These are phyloP conservation scores for Heliconius melpomene DNA, from an alignment of 1,140 invertebrate species.

Conservation along the genomic window DNA sequence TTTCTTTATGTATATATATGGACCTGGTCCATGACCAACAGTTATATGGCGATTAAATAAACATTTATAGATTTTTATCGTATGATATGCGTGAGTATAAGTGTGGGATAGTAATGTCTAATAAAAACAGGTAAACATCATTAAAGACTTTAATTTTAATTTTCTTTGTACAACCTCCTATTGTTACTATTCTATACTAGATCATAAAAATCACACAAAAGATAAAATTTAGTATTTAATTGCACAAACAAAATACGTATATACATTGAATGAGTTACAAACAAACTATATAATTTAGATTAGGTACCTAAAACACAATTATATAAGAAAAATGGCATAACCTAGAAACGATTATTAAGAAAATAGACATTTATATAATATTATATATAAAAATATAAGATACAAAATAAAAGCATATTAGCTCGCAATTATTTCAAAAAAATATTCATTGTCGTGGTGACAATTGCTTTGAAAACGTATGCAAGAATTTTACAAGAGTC, in stretches of 20 bases:
- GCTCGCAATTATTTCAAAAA: background rate
- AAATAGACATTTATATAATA: conserved; percentile 2
- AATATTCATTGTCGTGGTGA: no score
- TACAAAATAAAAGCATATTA: background rate
- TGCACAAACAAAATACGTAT: conserved; percentile 25
- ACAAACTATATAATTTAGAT: background rate
- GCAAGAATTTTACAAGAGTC: background rate
- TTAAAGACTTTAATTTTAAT: conserved; percentile 16
- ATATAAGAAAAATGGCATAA: background rate
- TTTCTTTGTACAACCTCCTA: conserved; percentile 30
- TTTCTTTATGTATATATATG: no score
- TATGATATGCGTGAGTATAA: no score
- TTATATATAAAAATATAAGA: background rate
- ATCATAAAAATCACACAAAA: conserved; percentile 30
- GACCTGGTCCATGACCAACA: no score
- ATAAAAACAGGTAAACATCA: background rate
- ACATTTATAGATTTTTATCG: no score
- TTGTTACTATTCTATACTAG: conserved; percentile 21
- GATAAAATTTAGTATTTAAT: conserved; percentile 12
- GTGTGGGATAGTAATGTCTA: background rate
- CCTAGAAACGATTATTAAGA: background rate
- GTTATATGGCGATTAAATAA: no score
- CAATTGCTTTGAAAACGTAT: background rate
- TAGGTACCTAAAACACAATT: background rate
- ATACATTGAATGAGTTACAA: conserved; percentile 15